These are phyloP conservation scores for Sterrhoptilus dennistouni DNA, from an alignment of 2,113 vertebrate species.

Conservation along the genomic window DNA sequence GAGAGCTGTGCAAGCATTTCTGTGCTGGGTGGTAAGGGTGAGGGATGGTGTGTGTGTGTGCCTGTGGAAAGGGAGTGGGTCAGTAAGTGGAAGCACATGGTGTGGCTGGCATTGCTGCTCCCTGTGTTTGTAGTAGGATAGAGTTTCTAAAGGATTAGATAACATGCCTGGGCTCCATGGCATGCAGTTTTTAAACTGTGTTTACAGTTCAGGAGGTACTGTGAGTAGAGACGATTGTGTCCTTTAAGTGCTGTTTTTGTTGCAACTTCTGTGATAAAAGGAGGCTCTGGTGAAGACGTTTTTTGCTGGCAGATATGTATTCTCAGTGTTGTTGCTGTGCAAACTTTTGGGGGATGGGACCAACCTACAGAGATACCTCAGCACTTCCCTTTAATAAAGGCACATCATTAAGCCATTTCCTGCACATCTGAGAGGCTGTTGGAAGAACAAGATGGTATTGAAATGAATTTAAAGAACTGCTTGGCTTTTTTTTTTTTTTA, in stretches of 20 bases:
- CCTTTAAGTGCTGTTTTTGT: constrained; percentile 46
- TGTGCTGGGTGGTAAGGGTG: accelerated
- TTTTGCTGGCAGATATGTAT: background rate
- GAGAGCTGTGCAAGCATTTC: background rate
- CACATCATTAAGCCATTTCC: constrained; percentile 47
- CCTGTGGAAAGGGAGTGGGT: background rate
- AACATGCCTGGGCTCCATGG: background rate
- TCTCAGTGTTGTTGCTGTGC: background rate
- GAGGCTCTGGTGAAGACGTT: background rate
- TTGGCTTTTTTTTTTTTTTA: background rate
- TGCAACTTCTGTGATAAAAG: background rate
- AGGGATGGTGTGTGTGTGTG: background rate
- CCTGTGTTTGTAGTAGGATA: constrained; percentile 2
- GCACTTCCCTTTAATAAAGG: constrained; percentile 32
- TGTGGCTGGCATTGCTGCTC: background rate
- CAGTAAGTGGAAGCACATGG: background rate
- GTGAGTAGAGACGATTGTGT: constrained; percentile 34
- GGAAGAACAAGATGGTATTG: constrained; percentile 35
- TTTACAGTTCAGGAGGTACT: constrained; percentile 44
- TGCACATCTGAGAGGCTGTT: constrained; percentile 44
- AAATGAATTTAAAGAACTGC: constrained; percentile 65
- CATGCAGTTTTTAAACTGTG: constrained; percentile 13
- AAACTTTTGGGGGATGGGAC: constrained; percentile 20
- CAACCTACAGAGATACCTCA: background rate
- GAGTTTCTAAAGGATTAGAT: constrained; percentile 45